Conservation (phyloP, 2,113 vertebrate species). For the Pristiophorus japonicus region DNA sequence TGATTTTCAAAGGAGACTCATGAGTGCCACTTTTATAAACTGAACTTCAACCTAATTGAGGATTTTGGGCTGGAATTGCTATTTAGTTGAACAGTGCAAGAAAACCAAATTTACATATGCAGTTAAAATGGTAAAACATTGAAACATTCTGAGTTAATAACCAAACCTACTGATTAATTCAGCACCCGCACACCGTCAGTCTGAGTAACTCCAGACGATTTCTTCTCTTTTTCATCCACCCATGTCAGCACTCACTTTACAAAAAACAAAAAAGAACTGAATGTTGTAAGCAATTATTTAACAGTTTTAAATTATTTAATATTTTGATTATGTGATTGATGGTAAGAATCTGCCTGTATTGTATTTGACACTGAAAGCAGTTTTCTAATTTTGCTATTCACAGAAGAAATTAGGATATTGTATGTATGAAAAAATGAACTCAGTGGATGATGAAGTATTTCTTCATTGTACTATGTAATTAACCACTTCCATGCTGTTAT, state of each 20-base stretch:
- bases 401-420: not conserved
- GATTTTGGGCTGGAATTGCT: not conserved
- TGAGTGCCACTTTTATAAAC: not conserved
- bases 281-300: not conserved
- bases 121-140: not conserved
- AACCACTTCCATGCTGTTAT: too few species aligned
- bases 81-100: not conserved
- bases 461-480: not conserved
- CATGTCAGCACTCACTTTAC: not conserved
- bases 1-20: not conserved
- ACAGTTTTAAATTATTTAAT: not conserved
- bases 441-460: not conserved
- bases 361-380: not conserved
- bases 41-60: not conserved
- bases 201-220: not conserved
- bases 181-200: not conserved
- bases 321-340: not conserved
- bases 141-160: not conserved
- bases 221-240: not conserved
- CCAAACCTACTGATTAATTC: not conserved
- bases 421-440: not conserved
- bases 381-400: not conserved
- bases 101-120: not conserved
- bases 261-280: slow-evolving; percentile 4
- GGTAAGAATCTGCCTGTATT: not conserved